phyloP scores from a whole-genome alignment of 2,797 vertebrate genomes.

The Anas flavirostris region DNA sequence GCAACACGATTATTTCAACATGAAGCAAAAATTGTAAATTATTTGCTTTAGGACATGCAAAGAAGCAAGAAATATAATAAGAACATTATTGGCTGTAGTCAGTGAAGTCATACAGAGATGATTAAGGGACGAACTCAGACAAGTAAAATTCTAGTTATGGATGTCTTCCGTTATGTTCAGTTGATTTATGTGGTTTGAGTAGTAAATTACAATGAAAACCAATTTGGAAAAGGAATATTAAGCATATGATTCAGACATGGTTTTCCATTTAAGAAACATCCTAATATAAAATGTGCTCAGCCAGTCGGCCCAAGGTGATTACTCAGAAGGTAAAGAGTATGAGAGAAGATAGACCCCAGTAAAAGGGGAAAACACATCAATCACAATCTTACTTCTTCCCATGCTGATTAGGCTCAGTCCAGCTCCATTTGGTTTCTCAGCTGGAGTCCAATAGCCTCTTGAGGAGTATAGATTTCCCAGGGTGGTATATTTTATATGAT shows the following conservation, averaged over 20 bases:
- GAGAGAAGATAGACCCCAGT: neutral
- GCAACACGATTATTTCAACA: neutral
- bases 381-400: neutral
- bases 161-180: neutral
- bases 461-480: neutral
- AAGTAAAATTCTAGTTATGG: conserved; percentile 2
- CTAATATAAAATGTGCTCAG: neutral
- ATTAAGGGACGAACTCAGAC: neutral
- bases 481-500: neutral
- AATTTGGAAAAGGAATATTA: conserved; percentile 22
- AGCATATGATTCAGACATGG: neutral
- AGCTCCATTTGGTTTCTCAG: neutral
- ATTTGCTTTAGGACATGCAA: neutral
- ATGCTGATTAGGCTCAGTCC: neutral
- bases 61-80: neutral
- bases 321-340: neutral
- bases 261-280: conserved; percentile 37
- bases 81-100: neutral
- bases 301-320: neutral
- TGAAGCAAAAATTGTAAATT: neutral
- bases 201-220: conserved; percentile 22
- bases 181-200: conserved; percentile 1
- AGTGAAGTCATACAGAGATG: neutral
- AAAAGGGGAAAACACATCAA: neutral
- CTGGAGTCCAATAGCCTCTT: neutral